These are phyloP conservation scores for Martes flavigula DNA, from an alignment of 2,797 vertebrate species.

Conservation along the genomic window DNA sequence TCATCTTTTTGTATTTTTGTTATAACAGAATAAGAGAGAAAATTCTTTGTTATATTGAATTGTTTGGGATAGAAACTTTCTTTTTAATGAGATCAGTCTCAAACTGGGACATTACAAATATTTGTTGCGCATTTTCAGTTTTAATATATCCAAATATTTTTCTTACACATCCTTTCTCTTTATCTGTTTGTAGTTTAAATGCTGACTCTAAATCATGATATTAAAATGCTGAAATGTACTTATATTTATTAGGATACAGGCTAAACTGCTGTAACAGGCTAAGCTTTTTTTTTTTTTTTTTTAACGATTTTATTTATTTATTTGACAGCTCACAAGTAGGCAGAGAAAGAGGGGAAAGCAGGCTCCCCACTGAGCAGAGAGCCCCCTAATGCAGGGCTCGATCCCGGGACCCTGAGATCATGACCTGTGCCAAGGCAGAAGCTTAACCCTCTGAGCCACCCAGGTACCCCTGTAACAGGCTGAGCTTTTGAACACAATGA, in stretches of 20 bases:
- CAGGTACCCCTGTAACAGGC: background rate
- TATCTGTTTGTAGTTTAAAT: background rate
- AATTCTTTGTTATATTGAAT: background rate
- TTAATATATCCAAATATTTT: background rate
- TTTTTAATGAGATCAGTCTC: background rate
- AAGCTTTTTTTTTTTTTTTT: background rate
- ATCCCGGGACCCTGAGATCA: too few species aligned
- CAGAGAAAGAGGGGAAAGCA: too few species aligned
- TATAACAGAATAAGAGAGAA: background rate
- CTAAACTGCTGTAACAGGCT: background rate
- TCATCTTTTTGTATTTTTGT: conserved; percentile 18
- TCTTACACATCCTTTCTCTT: background rate
- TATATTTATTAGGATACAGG: background rate
- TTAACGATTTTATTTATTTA: too few species aligned
- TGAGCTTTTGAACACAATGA: background rate
- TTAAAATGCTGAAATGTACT: background rate
- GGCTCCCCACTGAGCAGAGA: too few species aligned
- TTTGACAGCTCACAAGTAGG: too few species aligned
- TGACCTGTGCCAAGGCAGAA: too few species aligned
- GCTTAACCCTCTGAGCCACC: too few species aligned
- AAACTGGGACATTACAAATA: background rate
- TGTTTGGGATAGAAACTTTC: background rate
- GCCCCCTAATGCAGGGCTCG: too few species aligned
- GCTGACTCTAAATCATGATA: background rate
- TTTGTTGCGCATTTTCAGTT: background rate